Evolutionary conservation across 2,797 vertebrate species (phyloP), one percentile per base, ranked within the genome.

Genomic region (Xiphophorus birchmanni): DNA sequence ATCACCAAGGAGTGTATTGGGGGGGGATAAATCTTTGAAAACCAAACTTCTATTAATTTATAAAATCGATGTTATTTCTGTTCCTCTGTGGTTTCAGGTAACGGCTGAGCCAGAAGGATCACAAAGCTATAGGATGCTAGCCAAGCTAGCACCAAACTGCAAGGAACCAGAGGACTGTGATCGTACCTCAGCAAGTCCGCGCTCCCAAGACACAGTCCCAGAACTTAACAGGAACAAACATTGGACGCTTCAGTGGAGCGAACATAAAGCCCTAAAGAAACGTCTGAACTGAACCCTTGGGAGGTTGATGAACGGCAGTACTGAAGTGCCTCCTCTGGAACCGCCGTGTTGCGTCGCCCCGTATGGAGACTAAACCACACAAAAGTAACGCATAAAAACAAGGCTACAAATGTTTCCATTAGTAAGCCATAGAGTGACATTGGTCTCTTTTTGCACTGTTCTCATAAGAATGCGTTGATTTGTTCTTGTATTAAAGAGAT

Each of bases 291-390:
- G 85, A 74, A 73, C 44, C 78, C 60, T 76, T 69, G 83, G 90
- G 75, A 58, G 87, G 82, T 80, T 77, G 79, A 84, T 63, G 85
- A 89, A 81, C 75, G 87, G 79, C 79, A 29, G 89, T 87, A 91
- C 88, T 93, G 90, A 95, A 95, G 93, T 95, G 94, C 94, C 94
- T 95, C 93, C 82, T 92, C 88, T 91, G 92, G 89, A 93, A 86
- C 52, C 60, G 75, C 81, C 32, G 29, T 67, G 88, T 82, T 74
- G 82, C 85, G 82, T 84, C 83, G 76, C 77, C 84, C 71, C 86
- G 65, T 79, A 42, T 81, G 84, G 88, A 87, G 80, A 76, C 77
- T 40, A 81, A 80, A 48, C 82, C 86, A 82, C 84, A 26, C 18
- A 73, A 63, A 58, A 45, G 2, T 13, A 67, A 73, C 65, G 7